phyloP scores from a whole-genome alignment of 2,113 vertebrate species.

The Lanius ludovicianus region DNA sequence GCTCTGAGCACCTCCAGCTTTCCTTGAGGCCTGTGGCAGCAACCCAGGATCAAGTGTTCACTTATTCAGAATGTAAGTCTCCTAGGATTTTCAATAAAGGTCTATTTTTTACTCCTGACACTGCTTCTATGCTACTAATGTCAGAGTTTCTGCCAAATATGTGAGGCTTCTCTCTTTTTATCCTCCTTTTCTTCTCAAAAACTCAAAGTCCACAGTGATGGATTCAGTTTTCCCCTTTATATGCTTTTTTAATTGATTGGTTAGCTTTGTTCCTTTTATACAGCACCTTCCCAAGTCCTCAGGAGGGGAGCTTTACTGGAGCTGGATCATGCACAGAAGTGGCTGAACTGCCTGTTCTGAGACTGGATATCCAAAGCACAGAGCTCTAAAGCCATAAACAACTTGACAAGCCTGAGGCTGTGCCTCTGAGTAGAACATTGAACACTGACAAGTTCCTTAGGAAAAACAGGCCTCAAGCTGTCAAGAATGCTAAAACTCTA shows the following conservation, averaged over 20 bases:
- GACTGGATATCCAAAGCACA: neutral
- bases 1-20: slow-evolving; percentile 1
- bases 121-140: neutral
- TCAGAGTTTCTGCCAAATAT: neutral
- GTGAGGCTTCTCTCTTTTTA: neutral
- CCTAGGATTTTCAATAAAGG: neutral
- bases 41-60: neutral
- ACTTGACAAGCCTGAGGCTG: neutral
- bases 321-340: neutral
- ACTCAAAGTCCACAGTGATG: neutral
- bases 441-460: neutral
- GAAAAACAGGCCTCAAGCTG: neutral
- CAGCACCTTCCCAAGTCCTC: neutral
- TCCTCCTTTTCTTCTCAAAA: neutral
- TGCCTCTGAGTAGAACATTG: neutral
- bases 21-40: slow-evolving; percentile 2
- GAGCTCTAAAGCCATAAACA: neutral
- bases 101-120: neutral
- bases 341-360: neutral
- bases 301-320: neutral
- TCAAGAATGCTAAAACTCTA: neutral
- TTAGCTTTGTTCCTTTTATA: neutral
- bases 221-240: neutral
- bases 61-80: neutral
- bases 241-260: neutral